These are phyloP conservation scores for Phorcus lineatus DNA, from an alignment of 2,888 invertebrate genomes.

Conservation along the genomic window DNA sequence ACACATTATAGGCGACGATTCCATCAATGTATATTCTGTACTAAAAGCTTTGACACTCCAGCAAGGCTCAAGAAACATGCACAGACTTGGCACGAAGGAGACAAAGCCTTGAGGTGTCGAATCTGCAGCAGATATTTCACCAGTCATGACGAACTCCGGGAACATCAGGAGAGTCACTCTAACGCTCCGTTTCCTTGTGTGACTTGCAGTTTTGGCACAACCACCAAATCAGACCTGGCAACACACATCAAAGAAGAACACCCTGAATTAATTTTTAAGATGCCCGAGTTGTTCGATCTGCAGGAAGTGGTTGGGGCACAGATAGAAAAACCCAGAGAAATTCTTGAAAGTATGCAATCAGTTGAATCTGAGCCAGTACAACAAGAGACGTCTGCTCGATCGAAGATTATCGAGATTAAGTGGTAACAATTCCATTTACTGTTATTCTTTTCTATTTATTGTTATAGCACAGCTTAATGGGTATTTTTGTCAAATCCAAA, in stretches of 20 bases:
- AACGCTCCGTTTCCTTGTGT: not conserved
- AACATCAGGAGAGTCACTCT: not conserved
- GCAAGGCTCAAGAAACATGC: not conserved
- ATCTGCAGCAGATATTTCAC: not conserved
- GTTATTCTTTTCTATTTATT: too few species aligned
- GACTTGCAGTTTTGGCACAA: not conserved
- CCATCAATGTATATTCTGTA: not conserved
- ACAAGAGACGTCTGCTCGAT: not conserved
- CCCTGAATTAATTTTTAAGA: not conserved
- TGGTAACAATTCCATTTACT: not conserved
- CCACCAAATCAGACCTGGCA: not conserved
- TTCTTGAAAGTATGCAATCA: too few species aligned
- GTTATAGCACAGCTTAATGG: too few species aligned
- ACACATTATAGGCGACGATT: not conserved
- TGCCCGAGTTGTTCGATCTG: not conserved
- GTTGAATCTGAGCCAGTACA: too few species aligned
- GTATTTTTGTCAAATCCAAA: too few species aligned
- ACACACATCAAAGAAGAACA: not conserved
- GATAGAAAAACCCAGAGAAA: not conserved
- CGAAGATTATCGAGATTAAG: not conserved
- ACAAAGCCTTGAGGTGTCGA: not conserved
- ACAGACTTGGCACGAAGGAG: not conserved
- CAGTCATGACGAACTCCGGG: not conserved
- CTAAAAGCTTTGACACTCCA: conserved; percentile 9
- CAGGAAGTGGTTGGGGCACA: not conserved